Base-by-base conservation (phyloP, 1,140 invertebrate species). In the Matsumurasca onukii region DNA sequence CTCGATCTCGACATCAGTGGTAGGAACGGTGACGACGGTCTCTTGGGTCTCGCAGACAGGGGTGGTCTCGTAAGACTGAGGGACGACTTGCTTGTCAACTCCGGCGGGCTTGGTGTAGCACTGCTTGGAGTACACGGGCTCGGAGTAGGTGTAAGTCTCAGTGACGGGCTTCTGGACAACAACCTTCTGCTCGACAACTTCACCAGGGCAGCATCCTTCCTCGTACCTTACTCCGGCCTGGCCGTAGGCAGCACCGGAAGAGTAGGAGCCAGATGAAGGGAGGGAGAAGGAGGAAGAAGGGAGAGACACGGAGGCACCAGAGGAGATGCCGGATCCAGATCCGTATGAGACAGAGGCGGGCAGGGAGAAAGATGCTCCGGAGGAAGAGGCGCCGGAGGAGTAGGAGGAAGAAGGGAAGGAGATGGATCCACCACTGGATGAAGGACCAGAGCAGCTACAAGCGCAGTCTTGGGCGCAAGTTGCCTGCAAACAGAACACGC, bases 121-220 rank as follows among this genome's bases (percentile, higher is more conserved):
- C 55, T 59, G 25, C 55, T 59, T 25, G 25, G 55, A 59, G 55
- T 59, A 59, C 13, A 24, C 24, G 55, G 55, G 55, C 24, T 27
- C 55, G 2, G 15, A 27, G 55, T 59, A 59, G 22, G 24, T 27
- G 55, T 59, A 59, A 27, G 55, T 22, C 3, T 27, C 55, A 5
- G 25, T 25, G 55, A 59, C 55, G 22, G 2, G 2, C 55, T 59
- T 59, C 24, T 59, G 25, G 22, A 59, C 55, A 2, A 59, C 55
- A 27, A 5, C 12, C 3, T 59, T 59, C 55, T 59, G 15, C 55
- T 59, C 55, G 55, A 59, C n/a, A 12, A 59, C 55, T 13, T 13
- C 2, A 9, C 55, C 55, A 3, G 55, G 55, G 25, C 55, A 59
- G 55, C 55, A 59, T 2, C 55, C 55, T n/a, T 27, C 55, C 22